phyloP scores from a whole-genome alignment of 2,797 vertebrate genomes.

The Gallinago solitaria region DNA sequence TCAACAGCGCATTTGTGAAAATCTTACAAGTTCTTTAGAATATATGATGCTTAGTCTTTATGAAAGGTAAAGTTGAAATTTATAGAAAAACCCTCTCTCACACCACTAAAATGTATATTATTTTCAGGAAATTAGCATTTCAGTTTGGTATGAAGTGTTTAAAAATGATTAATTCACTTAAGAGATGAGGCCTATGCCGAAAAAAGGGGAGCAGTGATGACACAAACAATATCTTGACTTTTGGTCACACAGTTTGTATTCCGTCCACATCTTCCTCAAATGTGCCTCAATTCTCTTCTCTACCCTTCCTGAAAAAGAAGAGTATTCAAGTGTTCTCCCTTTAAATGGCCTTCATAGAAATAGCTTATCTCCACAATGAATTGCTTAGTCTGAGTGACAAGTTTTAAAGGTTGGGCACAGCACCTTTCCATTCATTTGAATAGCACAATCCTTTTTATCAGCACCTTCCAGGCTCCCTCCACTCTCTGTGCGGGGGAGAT shows the following conservation, averaged over 20 bases:
- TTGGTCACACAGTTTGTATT: background rate
- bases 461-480: constrained; percentile 7
- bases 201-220: background rate
- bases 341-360: background rate
- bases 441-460: constrained; percentile 37
- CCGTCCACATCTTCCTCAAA: background rate
- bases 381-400: background rate
- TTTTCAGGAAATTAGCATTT: background rate
- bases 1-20: background rate
- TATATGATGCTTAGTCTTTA: background rate
- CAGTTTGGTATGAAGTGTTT: background rate
- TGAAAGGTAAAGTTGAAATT: background rate
- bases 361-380: constrained; percentile 23
- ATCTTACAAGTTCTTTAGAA: background rate
- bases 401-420: background rate
- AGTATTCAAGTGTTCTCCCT: background rate
- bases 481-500: background rate
- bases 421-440: constrained; percentile 17
- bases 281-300: background rate
- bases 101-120: background rate
- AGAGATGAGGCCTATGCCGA: background rate
- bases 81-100: background rate
- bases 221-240: background rate
- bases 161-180: background rate
- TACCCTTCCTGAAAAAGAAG: background rate